phyloP scores from a whole-genome alignment of 1,140 invertebrate species.

The Heterodera schachtii region DNA sequence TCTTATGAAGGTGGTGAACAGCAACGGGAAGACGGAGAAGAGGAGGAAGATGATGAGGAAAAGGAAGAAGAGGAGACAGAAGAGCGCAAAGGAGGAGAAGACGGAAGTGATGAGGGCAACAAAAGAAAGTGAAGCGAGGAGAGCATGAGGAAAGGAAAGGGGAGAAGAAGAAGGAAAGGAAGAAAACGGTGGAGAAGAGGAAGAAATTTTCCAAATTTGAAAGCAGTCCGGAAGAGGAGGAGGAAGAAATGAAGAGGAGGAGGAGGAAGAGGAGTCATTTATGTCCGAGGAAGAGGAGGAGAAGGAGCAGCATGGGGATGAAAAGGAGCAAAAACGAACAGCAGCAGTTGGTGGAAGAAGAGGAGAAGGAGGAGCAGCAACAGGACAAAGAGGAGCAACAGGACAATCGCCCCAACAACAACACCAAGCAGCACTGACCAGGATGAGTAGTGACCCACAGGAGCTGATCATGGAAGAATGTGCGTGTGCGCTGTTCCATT shows the following conservation, averaged over 20 bases:
- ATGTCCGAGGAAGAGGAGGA: background rate
- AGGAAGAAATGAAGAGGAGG: background rate
- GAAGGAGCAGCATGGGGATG: background rate
- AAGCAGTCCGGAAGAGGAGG: background rate
- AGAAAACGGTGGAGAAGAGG: background rate
- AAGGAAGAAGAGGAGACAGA: too few species aligned
- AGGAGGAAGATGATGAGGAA: too few species aligned
- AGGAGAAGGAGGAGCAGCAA: background rate
- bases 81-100: too few species aligned
- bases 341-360: background rate
- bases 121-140: too few species aligned
- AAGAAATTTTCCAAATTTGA: slow-evolving; percentile 14
- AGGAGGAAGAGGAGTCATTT: background rate
- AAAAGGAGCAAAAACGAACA: too few species aligned
- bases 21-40: too few species aligned
- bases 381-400: background rate
- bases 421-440: too few species aligned
- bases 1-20: too few species aligned
- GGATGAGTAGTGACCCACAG: background rate
- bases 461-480: background rate
- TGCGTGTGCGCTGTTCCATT: background rate
- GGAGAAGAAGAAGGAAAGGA: too few species aligned
- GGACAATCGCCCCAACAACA: background rate
- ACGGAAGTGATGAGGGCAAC: too few species aligned
- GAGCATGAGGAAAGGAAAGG: too few species aligned